Evolutionary conservation across 1,140 invertebrate genomes (phyloP), one percentile per base, ranked within the genome.

Genomic region (Heliothis subflexa): DNA sequence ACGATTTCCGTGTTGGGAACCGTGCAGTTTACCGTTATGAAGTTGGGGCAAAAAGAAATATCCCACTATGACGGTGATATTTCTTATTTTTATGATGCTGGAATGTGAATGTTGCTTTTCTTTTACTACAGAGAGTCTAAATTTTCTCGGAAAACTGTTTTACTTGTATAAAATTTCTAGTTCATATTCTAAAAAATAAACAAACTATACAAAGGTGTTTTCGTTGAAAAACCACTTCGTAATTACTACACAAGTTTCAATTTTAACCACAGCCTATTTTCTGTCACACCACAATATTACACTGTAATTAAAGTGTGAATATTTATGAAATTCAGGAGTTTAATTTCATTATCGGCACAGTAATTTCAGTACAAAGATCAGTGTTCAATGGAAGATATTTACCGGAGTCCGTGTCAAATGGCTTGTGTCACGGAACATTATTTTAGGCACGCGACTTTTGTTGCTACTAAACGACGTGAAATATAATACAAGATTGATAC

Each of bases 301-400:
- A 59, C 13, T 21, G 62, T 50, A 14, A 78, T 68, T 47, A 78
- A 12, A 40, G 50, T 64, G 57, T 77, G 75, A 78, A 78, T 78
- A 70, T 70, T 78, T 68, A 75, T 28, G 16, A 59, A 21, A 33
- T 47, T n/a, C 50, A 40, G 11, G 45, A 55, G 52, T 62, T 79
- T 73, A 59, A 59, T 73, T 73, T 45, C 33, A 54, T 55, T 79
- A 79, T 79, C 70, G 49, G 10, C 40, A 50, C 33, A 16, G 54
- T 75, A 55, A 64, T 77, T 77, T 62, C 45, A 71, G 50, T 70
- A 62, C 16, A 78, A 81, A 73, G 68, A 81, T 78, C 68, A 78
- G 21, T 52, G 64, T 73, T 66, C 57, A 81, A 75, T 64, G 49
- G 61, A 47, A 54, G 47, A 64, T 76, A 71, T 76, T 81, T 81